Percentiles rank a stretch among this genome's conserved stretches.
These are phyloP conservation scores for Caenorhabditis tropicalis DNA, from an alignment of 1,140 invertebrate genomes.

Conservation along the genomic window DNA sequence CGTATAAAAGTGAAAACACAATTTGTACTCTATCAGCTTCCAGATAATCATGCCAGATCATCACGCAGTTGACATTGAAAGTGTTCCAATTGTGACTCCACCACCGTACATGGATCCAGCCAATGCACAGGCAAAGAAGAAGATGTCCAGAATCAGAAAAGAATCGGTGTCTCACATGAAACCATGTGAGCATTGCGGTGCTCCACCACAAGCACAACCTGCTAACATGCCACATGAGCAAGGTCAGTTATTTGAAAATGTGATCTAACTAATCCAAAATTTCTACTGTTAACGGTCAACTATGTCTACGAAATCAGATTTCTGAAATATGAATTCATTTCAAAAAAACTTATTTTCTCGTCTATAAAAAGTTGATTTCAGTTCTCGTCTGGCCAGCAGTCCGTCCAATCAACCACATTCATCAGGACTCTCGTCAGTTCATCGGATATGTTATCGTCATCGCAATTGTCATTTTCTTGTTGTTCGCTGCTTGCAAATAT, in stretches of 20 bases:
- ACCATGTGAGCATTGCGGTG: constrained; percentile 16
- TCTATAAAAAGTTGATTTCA: background rate
- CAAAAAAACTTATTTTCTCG: too few species aligned
- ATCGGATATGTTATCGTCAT: constrained; percentile 54
- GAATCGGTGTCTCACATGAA: constrained; percentile 15
- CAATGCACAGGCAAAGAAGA: constrained; percentile 43
- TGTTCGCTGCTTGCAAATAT: constrained; percentile 55
- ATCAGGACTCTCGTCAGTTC: constrained; percentile 46
- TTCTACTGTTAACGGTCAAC: too few species aligned
- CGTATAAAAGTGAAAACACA: background rate
- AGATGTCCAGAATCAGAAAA: constrained; percentile 21
- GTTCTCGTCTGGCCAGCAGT: constrained; percentile 50
- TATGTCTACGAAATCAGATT: too few species aligned
- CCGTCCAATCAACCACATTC: constrained; percentile 47
- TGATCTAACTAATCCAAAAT: too few species aligned
- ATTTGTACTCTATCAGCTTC: background rate
- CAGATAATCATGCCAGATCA: constrained; percentile 33
- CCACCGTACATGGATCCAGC: constrained; percentile 54
- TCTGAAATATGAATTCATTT: too few species aligned
- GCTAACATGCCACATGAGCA: constrained; percentile 1
- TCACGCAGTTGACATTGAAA: constrained; percentile 7
- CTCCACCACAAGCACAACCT: constrained; percentile 21
- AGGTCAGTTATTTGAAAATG: background rate
- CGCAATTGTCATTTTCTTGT: constrained; percentile 50
- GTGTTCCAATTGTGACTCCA: constrained; percentile 35